Evolutionary conservation across 2,113 vertebrate species (phyloP).

Genomic region (Mormoops blainvillei): DNA sequence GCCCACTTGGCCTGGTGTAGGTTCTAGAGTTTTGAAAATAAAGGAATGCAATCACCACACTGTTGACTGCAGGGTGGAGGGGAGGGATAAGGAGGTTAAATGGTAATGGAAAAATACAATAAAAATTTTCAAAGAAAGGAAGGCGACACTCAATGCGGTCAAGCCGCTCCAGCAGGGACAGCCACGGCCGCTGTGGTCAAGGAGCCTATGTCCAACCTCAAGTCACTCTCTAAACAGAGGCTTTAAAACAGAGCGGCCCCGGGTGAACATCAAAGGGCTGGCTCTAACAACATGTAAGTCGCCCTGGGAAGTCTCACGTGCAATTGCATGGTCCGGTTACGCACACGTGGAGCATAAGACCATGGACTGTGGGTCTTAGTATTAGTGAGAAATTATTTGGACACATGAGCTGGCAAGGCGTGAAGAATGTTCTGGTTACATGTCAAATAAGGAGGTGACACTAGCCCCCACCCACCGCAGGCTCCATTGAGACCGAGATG

Average conservation of each 20-base stretch:
- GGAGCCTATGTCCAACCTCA: not conserved
- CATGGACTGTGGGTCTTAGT: not conserved
- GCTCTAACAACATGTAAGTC: not conserved
- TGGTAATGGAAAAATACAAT: no score
- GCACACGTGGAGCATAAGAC: not conserved
- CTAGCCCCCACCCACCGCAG: not conserved
- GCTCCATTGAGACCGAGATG: not conserved
- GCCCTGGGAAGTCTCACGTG: not conserved
- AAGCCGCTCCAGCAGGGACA: not conserved
- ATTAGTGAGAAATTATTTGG: not conserved
- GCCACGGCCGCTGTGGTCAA: not conserved
- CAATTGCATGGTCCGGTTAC: not conserved
- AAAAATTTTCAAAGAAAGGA: not conserved
- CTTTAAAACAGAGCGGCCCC: not conserved
- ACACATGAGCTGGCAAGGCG: not conserved
- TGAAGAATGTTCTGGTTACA: not conserved
- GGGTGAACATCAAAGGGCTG: not conserved
- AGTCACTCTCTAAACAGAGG: not conserved
- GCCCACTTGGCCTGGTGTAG: not conserved
- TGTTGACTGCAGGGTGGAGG: no score
- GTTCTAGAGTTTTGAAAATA: not conserved
- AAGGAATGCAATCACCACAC: no score
- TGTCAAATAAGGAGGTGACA: not conserved
- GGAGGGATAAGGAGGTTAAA: no score
- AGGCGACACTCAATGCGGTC: not conserved